phyloP scores from a whole-genome alignment of 1,140 invertebrate genomes.

The Platorchestia sp. region DNA sequence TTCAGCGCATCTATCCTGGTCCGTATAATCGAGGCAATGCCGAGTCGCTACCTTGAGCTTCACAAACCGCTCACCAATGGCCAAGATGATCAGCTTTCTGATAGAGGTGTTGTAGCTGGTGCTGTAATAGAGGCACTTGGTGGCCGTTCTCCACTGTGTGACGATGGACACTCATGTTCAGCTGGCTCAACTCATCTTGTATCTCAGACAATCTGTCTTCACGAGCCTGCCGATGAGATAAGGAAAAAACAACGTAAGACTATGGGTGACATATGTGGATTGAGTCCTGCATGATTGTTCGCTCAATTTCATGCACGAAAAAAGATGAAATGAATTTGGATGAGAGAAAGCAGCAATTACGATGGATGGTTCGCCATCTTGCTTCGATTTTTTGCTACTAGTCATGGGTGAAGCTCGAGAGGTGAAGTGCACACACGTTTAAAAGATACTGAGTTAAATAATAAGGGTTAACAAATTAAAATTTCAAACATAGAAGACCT shows the following conservation, averaged over 20 bases:
- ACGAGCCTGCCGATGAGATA: background rate
- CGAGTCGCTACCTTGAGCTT: background rate
- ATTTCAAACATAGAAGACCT: background rate
- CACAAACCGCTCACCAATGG: background rate
- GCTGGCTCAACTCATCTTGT: slow-evolving; percentile 36
- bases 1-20: background rate
- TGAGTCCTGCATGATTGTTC: background rate
- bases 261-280: background rate
- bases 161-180: slow-evolving; percentile 16
- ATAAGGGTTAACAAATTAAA: too few relatives aligned
- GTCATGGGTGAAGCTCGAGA: background rate
- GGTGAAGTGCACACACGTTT: background rate
- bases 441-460: too few relatives aligned
- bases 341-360: background rate
- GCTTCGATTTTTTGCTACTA: background rate
- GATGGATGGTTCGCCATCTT: background rate
- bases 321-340: background rate
- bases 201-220: slow-evolving; percentile 26
- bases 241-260: background rate
- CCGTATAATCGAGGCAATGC: too few relatives aligned
- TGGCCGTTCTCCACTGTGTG: slow-evolving; percentile 5
- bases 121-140: background rate
- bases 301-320: background rate
- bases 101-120: slow-evolving; percentile 34
- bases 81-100: slow-evolving; percentile 34